phyloP scores from a whole-genome alignment of 1,140 invertebrate species.

The Planococcus citri region DNA sequence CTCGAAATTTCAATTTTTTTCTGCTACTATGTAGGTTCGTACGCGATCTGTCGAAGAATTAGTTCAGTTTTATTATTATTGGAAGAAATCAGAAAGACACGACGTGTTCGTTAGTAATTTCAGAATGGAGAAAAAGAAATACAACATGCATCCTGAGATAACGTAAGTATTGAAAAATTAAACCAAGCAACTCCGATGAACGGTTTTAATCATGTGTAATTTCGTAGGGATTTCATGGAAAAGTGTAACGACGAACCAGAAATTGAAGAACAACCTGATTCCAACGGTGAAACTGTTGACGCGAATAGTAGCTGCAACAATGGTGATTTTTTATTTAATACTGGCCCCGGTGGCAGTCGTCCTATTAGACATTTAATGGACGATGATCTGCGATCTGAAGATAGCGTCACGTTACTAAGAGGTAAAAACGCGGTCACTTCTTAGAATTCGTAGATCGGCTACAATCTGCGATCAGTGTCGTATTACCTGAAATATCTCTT shows the following conservation, averaged over 20 bases:
- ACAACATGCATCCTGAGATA: constrained; percentile 65
- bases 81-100: constrained; percentile 97
- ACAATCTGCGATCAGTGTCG: background rate
- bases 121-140: constrained; percentile 74
- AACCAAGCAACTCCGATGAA: too few species aligned
- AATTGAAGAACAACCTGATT: constrained; percentile 14
- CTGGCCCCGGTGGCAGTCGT: constrained; percentile 4
- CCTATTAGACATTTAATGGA: constrained; percentile 1
- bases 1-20: too few species aligned
- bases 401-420: background rate
- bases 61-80: constrained; percentile 96
- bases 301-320: constrained; percentile 1
- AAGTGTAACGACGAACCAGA: constrained; percentile 13
- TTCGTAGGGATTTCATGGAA: constrained; percentile 7
- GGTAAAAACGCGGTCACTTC: background rate
- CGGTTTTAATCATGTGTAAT: too few species aligned
- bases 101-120: constrained; percentile 76
- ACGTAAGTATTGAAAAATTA: constrained; percentile 34
- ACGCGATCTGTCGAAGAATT: constrained; percentile 90
- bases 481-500: background rate
- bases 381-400: background rate
- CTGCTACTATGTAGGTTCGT: constrained; percentile 37
- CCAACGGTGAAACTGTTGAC: background rate
- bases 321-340: constrained; percentile 5
- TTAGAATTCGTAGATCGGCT: background rate